phyloP scores from a whole-genome alignment of 1,140 invertebrate species.

The Drosophila leontia region DNA sequence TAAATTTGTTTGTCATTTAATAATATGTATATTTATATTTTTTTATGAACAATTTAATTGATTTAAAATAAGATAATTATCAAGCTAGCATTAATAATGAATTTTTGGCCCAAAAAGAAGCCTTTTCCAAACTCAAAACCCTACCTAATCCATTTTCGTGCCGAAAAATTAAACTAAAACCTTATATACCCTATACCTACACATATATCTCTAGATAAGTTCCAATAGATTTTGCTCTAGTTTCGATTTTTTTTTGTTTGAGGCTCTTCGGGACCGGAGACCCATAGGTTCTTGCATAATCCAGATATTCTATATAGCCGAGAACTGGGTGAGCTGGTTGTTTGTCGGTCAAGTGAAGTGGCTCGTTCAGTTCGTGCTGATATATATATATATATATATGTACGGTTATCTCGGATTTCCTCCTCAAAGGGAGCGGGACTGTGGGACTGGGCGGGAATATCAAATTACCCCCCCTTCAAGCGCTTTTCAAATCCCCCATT shows the following conservation, averaged over 20 bases:
- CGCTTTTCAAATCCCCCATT: constrained; percentile 40
- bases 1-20: too few species aligned
- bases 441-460: constrained; percentile 34
- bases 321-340: constrained; percentile 37
- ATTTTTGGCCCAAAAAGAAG: neutral
- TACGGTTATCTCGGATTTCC: constrained; percentile 55
- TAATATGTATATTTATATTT: too few species aligned
- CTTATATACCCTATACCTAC: neutral
- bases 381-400: constrained; percentile 13
- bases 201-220: constrained; percentile 16
- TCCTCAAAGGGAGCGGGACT: neutral
- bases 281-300: constrained; percentile 32
- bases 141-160: too few species aligned
- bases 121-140: too few species aligned
- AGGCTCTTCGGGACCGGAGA: constrained; percentile 1
- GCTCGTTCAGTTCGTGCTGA: constrained; percentile 10
- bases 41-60: too few species aligned
- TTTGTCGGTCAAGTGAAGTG: constrained; percentile 58
- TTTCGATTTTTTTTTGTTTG: constrained; percentile 17
- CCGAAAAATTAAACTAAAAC: neutral
- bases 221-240: constrained; percentile 39
- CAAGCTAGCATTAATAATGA: too few species aligned
- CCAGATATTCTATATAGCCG: constrained; percentile 43
- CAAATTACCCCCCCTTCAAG: constrained; percentile 45
- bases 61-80: too few species aligned